Evolutionary conservation across 2,797 vertebrate genomes (phyloP).

Genomic region (Pseudochirops corinnae): DNA sequence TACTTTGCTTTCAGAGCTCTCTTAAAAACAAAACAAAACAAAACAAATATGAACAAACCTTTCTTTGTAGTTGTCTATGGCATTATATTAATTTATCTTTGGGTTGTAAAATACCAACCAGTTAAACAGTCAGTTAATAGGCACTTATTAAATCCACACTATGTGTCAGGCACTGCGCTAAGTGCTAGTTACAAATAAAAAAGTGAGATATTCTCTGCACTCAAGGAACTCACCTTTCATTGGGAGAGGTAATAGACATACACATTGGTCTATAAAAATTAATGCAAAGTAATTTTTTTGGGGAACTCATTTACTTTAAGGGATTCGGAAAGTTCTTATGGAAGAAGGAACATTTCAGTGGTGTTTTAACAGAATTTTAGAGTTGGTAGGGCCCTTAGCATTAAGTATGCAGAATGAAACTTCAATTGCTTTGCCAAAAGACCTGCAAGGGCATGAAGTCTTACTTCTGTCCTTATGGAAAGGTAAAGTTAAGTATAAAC

Average conservation of each 20-base stretch:
- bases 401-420: conserved; percentile 75
- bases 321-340: not conserved
- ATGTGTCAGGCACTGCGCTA: not conserved
- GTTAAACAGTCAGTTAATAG: not conserved
- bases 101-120: not conserved
- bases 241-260: not conserved
- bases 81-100: conserved; percentile 75
- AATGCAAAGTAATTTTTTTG: not conserved
- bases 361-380: conserved; percentile 39
- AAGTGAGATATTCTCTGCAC: not conserved
- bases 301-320: not conserved
- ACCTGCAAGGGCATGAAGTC: conserved; percentile 56
- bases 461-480: conserved; percentile 59
- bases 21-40: not conserved
- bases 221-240: not conserved
- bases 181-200: not conserved
- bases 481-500: conserved; percentile 52
- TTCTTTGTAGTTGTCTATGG: conserved; percentile 75
- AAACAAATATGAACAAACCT: conserved; percentile 38
- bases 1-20: conserved; percentile 33
- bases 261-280: not conserved
- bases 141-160: not conserved
- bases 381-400: conserved; percentile 36
- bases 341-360: not conserved
- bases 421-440: conserved; percentile 68